Evolutionary conservation across 2,888 invertebrate genomes (phyloP).

Genomic region (Agonopterix heracliana): DNA sequence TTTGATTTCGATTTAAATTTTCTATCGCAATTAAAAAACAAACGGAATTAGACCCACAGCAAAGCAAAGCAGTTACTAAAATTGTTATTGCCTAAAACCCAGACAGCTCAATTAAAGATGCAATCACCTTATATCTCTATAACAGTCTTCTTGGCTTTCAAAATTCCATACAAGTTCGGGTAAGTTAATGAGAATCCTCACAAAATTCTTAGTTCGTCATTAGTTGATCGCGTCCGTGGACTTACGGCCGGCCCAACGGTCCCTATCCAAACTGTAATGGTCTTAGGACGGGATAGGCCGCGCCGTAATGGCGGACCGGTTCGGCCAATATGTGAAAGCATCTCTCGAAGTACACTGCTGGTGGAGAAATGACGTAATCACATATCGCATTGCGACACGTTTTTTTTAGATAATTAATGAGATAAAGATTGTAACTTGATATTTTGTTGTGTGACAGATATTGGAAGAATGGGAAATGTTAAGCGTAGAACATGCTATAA

Average conservation of each 20-base stretch:
- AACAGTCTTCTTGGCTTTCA: conserved; percentile 3
- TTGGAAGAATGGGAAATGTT: neutral
- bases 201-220: conserved; percentile 48
- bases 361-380: conserved; percentile 5
- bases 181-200: conserved; percentile 37
- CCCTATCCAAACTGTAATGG: neutral
- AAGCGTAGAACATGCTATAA: neutral
- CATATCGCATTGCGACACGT: conserved; percentile 9
- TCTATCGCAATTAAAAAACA: neutral
- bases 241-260: conserved; percentile 21
- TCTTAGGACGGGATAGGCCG: conserved; percentile 33
- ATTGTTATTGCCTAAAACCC: conserved; percentile 1
- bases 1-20: neutral
- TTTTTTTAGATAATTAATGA: neutral
- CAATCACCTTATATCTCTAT: conserved; percentile 8
- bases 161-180: neutral
- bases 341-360: conserved; percentile 28
- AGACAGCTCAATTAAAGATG: conserved; percentile 3
- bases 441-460: neutral
- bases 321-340: conserved; percentile 52
- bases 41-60: conserved; percentile 4
- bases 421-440: neutral
- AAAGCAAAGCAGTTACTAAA: conserved; percentile 2
- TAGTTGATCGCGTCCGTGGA: conserved; percentile 40
- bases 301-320: conserved; percentile 43